Evolutionary conservation across 1,140 invertebrate species (phyloP).

Genomic region (Cotesia vestalis): DNA sequence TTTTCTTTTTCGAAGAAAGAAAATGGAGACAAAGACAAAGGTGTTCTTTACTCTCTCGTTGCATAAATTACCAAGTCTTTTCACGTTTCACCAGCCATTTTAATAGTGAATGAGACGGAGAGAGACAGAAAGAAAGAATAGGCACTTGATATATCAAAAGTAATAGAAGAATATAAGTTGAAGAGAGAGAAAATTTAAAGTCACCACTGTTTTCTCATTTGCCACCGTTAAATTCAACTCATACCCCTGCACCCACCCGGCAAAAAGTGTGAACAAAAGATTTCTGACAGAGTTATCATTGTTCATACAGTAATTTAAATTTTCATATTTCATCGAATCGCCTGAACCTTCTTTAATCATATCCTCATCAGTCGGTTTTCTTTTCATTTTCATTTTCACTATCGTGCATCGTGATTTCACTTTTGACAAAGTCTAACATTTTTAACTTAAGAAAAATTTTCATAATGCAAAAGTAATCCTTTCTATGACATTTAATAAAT

Average conservation of each 20-base stretch:
- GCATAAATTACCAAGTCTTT: constrained; percentile 44
- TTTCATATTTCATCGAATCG: constrained; percentile 22
- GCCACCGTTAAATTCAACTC: constrained; percentile 31
- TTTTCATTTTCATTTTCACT: constrained; percentile 35
- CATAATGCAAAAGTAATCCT: background rate
- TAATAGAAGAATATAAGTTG: constrained; percentile 4
- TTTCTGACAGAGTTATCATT: constrained; percentile 25
- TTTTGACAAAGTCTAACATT: constrained; percentile 4
- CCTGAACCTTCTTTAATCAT: background rate
- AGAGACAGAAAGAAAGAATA: too few species aligned
- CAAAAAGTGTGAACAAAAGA: constrained; percentile 36
- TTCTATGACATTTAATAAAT: too few species aligned
- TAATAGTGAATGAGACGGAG: constrained; percentile 4
- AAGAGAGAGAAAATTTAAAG: constrained; percentile 35
- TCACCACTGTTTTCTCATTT: constrained; percentile 36
- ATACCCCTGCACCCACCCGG: constrained; percentile 7
- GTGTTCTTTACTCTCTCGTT: constrained; percentile 30
- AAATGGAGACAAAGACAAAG: constrained; percentile 32
- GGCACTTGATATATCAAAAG: background rate
- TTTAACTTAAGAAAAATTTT: constrained; percentile 7
- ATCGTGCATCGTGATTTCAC: too few species aligned
- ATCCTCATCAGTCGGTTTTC: constrained; percentile 3
- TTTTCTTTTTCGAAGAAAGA: constrained; percentile 16
- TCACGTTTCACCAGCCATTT: constrained; percentile 37
- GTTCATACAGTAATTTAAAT: background rate